A percentile compares a stretch with the other conserved stretches of the same genome.
These are phyloP conservation scores for Pipistrellus pipistrellus DNA, from an alignment of 2,797 vertebrate species.

Conservation along the genomic window DNA sequence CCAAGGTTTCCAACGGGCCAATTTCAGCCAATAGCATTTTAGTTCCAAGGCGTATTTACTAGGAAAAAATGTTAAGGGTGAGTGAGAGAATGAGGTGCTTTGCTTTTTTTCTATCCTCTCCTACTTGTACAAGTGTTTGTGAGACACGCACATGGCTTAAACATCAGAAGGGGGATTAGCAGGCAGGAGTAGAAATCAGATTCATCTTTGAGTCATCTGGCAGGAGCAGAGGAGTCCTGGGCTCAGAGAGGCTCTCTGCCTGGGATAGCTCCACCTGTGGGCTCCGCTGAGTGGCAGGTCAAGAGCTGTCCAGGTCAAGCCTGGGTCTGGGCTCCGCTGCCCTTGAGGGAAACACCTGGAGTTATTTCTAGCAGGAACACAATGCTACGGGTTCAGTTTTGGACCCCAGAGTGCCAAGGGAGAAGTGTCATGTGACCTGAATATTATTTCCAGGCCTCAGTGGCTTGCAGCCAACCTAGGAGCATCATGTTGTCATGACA, in stretches of 20 bases:
- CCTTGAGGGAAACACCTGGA: background rate
- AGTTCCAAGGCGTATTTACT: background rate
- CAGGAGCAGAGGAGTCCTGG: background rate
- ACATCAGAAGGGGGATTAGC: slow-evolving; percentile 37
- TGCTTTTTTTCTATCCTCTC: background rate
- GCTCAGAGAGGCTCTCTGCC: background rate
- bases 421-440: background rate
- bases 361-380: background rate
- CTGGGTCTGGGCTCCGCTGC: background rate
- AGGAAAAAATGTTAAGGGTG: background rate
- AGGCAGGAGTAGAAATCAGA: background rate
- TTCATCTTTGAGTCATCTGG: slow-evolving; percentile 45
- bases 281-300: background rate
- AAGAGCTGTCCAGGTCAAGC: background rate
- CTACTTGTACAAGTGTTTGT: slow-evolving; percentile 54
- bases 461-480: background rate
- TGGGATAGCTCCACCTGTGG: background rate
- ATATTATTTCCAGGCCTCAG: slow-evolving; percentile 8
- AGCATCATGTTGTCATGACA: slow-evolving; percentile 53
- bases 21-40: background rate
- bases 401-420: background rate
- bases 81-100: background rate
- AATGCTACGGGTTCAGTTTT: background rate
- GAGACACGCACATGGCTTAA: background rate
- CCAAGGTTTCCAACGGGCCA: background rate